phyloP scores from a whole-genome alignment of 2,888 invertebrate genomes.

The Chromoteleia sp. region DNA sequence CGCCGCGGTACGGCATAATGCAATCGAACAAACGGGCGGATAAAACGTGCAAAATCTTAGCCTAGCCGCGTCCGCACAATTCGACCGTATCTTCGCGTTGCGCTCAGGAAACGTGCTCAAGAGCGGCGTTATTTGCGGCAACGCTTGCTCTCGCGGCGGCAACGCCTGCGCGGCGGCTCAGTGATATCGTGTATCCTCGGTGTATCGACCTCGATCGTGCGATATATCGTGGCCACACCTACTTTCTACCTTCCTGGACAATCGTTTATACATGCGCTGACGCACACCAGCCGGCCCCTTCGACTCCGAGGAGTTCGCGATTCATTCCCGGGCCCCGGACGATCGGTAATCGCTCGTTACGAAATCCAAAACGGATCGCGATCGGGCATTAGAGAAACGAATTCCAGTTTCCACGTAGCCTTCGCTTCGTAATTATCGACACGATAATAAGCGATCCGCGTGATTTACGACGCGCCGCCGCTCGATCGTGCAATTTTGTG shows the following conservation, averaged over 20 bases:
- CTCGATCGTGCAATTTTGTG: slow-evolving; percentile 6
- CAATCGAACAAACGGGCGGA: slow-evolving; percentile 46
- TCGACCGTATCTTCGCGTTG: slow-evolving; percentile 50
- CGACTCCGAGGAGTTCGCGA: slow-evolving; percentile 35
- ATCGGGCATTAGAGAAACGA: slow-evolving; percentile 22
- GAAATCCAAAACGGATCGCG: slow-evolving; percentile 32
- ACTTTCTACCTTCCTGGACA: slow-evolving; percentile 79
- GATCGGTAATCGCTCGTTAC: slow-evolving; percentile 27
- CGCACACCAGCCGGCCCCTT: slow-evolving; percentile 41
- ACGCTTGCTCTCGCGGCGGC: slow-evolving; percentile 57
- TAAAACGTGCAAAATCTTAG: slow-evolving; percentile 53
- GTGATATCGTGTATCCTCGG: slow-evolving; percentile 71
- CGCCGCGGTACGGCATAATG: slow-evolving; percentile 30
- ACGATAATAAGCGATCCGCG: slow-evolving; percentile 22
- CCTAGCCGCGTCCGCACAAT: slow-evolving; percentile 29
- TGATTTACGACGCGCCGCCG: slow-evolving; percentile 14
- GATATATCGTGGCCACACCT: slow-evolving; percentile 77
- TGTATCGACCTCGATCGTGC: slow-evolving; percentile 75
- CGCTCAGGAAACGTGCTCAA: slow-evolving; percentile 55
- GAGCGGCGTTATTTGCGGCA: slow-evolving; percentile 59
- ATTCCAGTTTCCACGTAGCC: slow-evolving; percentile 20
- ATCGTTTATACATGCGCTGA: slow-evolving; percentile 69
- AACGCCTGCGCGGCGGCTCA: slow-evolving; percentile 61
- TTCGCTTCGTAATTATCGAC: slow-evolving; percentile 23
- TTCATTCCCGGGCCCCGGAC: slow-evolving; percentile 25